Evolutionary conservation across 2,888 invertebrate genomes (phyloP), one percentile per base, ranked within the genome.

Genomic region (Cremastinae sp.): DNA sequence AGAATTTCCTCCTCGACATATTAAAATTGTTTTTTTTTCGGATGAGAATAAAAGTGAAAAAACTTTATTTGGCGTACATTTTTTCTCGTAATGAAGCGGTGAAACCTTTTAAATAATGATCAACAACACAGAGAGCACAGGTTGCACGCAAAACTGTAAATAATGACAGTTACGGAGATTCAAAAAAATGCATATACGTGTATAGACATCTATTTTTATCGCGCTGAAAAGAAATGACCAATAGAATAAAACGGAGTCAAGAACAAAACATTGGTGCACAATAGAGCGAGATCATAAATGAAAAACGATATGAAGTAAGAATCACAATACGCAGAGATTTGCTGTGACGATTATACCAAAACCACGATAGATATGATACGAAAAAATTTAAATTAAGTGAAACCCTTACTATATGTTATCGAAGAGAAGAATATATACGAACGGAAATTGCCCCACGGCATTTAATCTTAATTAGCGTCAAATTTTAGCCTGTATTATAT

Each of bases 301-400:
- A 49, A 16, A 66, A 22, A 5, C 18, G 62, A 74, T 22, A 39
- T 28, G 83, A 87, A 86, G 85, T 79, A 83, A 77, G 59, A 86
- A 84, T 85, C 80, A 85, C 82, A 84, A 84, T 87, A 58, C 49
- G 64, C 28, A 70, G 86, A 86, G 87, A 87, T 83, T 84, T 85
- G 88, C 89, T 89, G 89, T 89, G 89, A 89, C 87, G 85, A 70
- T 86, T 87, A 88, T 89, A 89, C 89, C 88, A 89, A 89, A 89
- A 87, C 83, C 71, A 71, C 87, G 82, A 83, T 74, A 74, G 77
- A 79, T 20, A 41, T 78, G 72, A 75, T 81, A 80, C 69, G 80
- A 72, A 75, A 75, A 79, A 78, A 73, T 82, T 83, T 81, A 69
- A 49, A 75, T 22, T 83, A 83, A 82, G 83, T 71, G 69, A 78